Evolutionary conservation across 2,113 vertebrate genomes (phyloP).

Genomic region (Vidua chalybeata): DNA sequence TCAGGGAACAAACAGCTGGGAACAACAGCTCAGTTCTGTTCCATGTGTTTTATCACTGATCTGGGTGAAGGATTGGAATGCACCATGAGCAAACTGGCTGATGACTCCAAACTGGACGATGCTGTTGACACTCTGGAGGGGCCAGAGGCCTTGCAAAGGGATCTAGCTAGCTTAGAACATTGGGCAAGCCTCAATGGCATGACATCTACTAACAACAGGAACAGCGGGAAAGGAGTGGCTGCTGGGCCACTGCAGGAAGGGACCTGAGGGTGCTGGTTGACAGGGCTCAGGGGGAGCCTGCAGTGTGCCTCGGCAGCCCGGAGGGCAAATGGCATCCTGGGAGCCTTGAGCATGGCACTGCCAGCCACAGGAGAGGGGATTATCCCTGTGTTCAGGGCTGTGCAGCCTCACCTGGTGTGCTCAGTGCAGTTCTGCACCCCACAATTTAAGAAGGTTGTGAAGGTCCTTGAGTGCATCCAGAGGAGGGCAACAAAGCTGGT

Average conservation of each 20-base stretch:
- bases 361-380: background rate
- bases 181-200: rapidly evolving
- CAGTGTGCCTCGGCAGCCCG: background rate
- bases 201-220: background rate
- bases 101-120: background rate
- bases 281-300: background rate
- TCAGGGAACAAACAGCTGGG: no score
- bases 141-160: background rate
- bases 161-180: background rate
- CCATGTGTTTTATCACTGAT: background rate
- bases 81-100: background rate
- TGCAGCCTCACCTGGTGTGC: background rate
- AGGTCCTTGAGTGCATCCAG: background rate
- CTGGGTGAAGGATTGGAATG: background rate
- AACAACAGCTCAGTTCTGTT: background rate
- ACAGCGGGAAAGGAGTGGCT: background rate
- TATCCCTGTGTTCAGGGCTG: background rate
- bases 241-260: background rate
- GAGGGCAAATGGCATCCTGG: rapidly evolving
- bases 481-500: background rate
- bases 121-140: background rate
- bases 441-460: background rate
- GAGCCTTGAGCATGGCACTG: background rate
- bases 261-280: background rate
- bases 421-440: background rate